A percentile compares a stretch with the other conserved stretches of the same genome.
These are phyloP conservation scores for Ramazzottius varieornatus DNA, from an alignment of 2,888 invertebrate species.

Conservation along the genomic window DNA sequence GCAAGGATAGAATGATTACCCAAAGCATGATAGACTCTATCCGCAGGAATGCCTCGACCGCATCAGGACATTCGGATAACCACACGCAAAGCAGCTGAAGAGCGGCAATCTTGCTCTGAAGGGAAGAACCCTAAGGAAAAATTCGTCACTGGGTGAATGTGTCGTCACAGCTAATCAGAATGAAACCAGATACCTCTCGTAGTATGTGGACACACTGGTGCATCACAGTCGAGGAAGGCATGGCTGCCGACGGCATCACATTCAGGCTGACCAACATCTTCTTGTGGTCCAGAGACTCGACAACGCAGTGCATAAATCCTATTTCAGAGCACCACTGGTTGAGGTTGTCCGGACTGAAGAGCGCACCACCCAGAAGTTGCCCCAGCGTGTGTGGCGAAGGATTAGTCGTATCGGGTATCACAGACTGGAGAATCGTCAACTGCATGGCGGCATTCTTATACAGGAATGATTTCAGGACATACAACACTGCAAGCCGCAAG, in stretches of 20 bases:
- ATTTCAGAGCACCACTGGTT: slow-evolving; percentile 88
- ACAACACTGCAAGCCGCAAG: slow-evolving; percentile 70
- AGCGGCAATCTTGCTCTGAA: slow-evolving; percentile 25
- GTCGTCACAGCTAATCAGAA: too few species aligned
- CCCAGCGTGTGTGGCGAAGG: slow-evolving; percentile 30
- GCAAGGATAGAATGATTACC: too few species aligned
- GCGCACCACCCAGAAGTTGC: slow-evolving; percentile 67
- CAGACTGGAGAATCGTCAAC: slow-evolving; percentile 58
- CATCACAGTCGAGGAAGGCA: not conserved
- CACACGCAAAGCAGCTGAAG: slow-evolving; percentile 26
- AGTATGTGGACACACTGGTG: not conserved
- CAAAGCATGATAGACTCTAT: not conserved
- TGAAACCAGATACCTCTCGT: not conserved
- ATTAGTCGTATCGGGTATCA: slow-evolving; percentile 35
- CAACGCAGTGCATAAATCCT: slow-evolving; percentile 60
- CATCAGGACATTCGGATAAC: slow-evolving; percentile 24
- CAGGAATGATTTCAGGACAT: slow-evolving; percentile 84
- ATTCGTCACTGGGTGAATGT: not conserved
- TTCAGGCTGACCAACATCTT: slow-evolving; percentile 23
- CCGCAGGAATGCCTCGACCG: slow-evolving; percentile 24
- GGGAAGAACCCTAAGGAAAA: slow-evolving; percentile 12
- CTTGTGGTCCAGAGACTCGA: slow-evolving; percentile 32
- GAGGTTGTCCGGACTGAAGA: slow-evolving; percentile 58
- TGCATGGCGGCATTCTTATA: slow-evolving; percentile 74
- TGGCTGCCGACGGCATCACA: slow-evolving; percentile 13